Conservation (phyloP, 2,888 invertebrate species). For the Drosophila eohydei region DNA sequence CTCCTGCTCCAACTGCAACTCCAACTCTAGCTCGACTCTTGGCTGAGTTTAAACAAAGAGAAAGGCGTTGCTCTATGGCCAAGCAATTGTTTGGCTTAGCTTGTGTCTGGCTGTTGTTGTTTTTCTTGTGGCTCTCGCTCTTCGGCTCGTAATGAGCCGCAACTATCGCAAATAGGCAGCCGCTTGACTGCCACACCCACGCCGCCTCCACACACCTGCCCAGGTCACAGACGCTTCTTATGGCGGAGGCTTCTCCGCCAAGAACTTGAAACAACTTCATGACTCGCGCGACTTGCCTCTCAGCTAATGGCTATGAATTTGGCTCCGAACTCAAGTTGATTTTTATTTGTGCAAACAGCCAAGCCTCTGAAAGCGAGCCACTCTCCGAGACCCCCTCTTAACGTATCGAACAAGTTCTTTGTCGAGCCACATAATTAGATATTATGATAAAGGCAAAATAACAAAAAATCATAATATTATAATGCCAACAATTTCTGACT, state of each 20-base stretch:
- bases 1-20: conserved; percentile 18
- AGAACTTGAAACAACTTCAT: conserved; percentile 35
- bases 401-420: conserved; percentile 40
- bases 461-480: conserved; percentile 65
- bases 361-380: conserved; percentile 58
- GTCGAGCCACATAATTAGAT: conserved; percentile 68
- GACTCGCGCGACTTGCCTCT: conserved; percentile 20
- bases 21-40: conserved; percentile 27
- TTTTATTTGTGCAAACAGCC: conserved; percentile 60
- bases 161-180: conserved; percentile 67
- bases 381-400: not conserved
- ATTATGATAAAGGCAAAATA: conserved; percentile 62
- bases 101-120: conserved; percentile 13
- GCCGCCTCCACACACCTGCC: conserved; percentile 48
- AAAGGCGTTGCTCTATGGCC: conserved; percentile 68
- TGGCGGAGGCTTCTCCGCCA: conserved; percentile 14
- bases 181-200: conserved; percentile 52
- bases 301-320: conserved; percentile 47
- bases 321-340: conserved; percentile 32
- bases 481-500: conserved; percentile 68
- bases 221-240: conserved; percentile 32
- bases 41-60: conserved; percentile 64
- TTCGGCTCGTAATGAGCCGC: conserved; percentile 61
- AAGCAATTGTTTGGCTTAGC: conserved; percentile 11
- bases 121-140: conserved; percentile 31